These are phyloP conservation scores for Glareola pratincola DNA, from an alignment of 2,113 vertebrate species.

Conservation along the genomic window DNA sequence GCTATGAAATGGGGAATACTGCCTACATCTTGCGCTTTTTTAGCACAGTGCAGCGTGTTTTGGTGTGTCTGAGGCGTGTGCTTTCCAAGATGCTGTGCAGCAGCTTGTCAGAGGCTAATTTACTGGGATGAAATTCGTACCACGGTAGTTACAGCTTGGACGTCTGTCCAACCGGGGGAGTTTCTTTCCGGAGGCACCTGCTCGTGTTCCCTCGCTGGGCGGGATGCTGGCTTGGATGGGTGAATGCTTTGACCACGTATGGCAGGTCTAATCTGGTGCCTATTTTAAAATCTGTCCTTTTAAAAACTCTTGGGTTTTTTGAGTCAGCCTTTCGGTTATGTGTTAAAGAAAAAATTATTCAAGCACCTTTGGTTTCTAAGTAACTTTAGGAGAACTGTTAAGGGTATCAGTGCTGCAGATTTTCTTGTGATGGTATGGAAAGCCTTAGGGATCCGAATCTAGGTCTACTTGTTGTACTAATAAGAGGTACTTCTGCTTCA, in stretches of 20 bases:
- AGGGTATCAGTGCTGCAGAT: neutral
- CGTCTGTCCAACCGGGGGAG: neutral
- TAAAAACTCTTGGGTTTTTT: neutral
- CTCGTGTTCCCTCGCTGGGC: neutral
- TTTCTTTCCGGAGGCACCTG: neutral
- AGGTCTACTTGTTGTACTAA: neutral
- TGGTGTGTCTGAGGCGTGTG: rapidly evolving
- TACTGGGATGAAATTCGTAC: neutral
- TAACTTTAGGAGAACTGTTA: neutral
- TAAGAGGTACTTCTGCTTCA: neutral
- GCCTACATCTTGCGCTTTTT: neutral
- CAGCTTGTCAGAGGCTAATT: neutral
- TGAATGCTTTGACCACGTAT: neutral
- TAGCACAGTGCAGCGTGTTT: rapidly evolving
- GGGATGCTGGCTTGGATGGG: neutral
- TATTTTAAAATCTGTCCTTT: neutral
- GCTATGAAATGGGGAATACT: neutral
- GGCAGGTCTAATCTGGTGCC: neutral
- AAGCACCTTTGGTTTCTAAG: neutral
- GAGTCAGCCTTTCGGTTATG: neutral
- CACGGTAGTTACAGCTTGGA: neutral
- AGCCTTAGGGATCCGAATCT: rapidly evolving
- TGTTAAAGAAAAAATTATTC: neutral
- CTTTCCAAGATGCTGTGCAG: neutral
- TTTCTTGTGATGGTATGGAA: neutral